phyloP scores from a whole-genome alignment of 2,888 invertebrate species.

The Leptinotarsa rubiginosa region DNA sequence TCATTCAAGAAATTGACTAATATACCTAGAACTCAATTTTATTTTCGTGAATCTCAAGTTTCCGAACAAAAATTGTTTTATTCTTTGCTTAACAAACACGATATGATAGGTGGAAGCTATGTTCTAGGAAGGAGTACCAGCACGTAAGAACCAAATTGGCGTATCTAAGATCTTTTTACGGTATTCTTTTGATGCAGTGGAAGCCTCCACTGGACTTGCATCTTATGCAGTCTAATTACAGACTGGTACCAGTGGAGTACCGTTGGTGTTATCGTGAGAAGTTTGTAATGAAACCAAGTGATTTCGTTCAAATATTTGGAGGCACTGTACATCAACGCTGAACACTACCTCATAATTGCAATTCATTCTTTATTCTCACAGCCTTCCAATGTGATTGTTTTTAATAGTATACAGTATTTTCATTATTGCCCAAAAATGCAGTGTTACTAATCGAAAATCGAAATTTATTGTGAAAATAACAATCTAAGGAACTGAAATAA shows the following conservation, averaged over 20 bases:
- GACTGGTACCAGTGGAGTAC: slow-evolving; percentile 18
- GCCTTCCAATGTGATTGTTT: too few species aligned
- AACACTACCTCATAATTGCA: too few species aligned
- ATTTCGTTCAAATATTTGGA: background rate
- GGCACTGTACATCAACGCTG: too few species aligned
- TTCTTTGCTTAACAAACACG: background rate
- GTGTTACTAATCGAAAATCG: too few species aligned
- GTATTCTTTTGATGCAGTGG: slow-evolving; percentile 20
- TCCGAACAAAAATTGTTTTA: background rate
- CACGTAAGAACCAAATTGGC: slow-evolving; percentile 18
- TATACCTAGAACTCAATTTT: too few species aligned
- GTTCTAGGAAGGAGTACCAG: slow-evolving; percentile 10
- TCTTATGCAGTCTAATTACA: slow-evolving; percentile 29
- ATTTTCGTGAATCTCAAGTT: too few species aligned
- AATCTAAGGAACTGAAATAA: too few species aligned
- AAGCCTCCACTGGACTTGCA: slow-evolving; percentile 23
- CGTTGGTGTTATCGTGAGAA: background rate
- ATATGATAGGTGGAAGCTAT: slow-evolving; percentile 2
- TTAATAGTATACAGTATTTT: too few species aligned
- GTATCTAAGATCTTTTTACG: slow-evolving; percentile 23
- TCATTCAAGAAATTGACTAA: too few species aligned
- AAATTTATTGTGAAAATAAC: too few species aligned
- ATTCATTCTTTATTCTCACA: too few species aligned
- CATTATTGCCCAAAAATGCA: too few species aligned
- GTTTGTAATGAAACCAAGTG: background rate